These are phyloP conservation scores for Rhegmatorhina hoffmannsi DNA, from an alignment of 2,113 vertebrate species.

Conservation along the genomic window DNA sequence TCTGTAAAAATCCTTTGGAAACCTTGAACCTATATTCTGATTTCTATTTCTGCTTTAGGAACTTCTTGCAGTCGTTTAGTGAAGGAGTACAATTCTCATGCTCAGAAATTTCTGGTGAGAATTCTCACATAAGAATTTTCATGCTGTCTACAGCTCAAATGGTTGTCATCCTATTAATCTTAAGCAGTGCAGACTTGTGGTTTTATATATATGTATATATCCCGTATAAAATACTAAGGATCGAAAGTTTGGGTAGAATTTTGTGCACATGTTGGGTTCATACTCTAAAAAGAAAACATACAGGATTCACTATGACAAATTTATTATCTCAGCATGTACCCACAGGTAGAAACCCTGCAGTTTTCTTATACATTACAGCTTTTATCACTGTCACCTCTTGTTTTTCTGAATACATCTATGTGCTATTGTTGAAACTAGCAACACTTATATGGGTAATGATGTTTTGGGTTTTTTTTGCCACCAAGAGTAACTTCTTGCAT, in stretches of 20 bases:
- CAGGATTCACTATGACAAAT: neutral
- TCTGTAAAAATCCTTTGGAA: neutral
- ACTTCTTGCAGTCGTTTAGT: neutral
- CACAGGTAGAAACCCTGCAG: constrained; percentile 10
- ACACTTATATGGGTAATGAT: neutral
- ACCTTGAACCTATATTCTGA: neutral
- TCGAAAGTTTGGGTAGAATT: neutral
- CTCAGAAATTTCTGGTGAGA: neutral
- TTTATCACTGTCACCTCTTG: constrained; percentile 6
- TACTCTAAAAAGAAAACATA: neutral
- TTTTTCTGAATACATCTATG: constrained; percentile 15
- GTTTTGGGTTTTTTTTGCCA: neutral
- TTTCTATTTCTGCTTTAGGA: neutral
- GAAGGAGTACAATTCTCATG: neutral
- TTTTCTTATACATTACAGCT: constrained; percentile 26
- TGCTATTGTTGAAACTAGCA: neutral
- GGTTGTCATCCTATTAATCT: neutral
- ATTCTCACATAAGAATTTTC: neutral
- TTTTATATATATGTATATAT: neutral
- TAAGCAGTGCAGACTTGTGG: neutral
- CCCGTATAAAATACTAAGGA: neutral
- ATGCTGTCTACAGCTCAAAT: neutral
- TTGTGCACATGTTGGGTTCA: neutral
- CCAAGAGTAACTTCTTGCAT: neutral
- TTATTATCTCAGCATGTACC: constrained; percentile 25